A percentile compares a stretch with the other conserved stretches of the same genome.
phyloP scores from a whole-genome alignment of 2,888 invertebrate species.

The Caradrina kadenii region DNA sequence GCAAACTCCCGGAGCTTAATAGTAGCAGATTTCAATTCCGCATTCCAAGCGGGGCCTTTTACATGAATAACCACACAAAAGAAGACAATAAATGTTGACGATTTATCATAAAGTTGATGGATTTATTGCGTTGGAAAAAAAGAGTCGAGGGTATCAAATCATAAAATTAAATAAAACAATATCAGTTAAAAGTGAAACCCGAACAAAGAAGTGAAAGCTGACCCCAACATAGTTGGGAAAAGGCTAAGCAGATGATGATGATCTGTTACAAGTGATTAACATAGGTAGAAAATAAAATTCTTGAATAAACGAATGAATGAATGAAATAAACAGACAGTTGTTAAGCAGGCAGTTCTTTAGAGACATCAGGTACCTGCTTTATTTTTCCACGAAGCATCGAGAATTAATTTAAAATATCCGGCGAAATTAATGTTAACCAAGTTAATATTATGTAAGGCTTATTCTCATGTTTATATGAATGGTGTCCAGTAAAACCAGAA shows the following conservation, averaged over 20 bases:
- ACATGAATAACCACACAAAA: constrained; percentile 14
- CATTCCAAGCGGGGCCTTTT: constrained; percentile 24
- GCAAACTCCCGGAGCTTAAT: constrained; percentile 43
- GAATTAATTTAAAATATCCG: not conserved
- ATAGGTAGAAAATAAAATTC: constrained; percentile 25
- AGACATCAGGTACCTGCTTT: not conserved
- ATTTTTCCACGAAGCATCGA: constrained; percentile 16
- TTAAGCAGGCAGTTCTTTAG: constrained; percentile 11
- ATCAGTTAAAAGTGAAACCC: constrained; percentile 34
- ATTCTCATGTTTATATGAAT: constrained; percentile 12
- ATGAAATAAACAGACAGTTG: constrained; percentile 13
- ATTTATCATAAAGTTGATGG: constrained; percentile 24
- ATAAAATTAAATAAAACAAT: constrained; percentile 34
- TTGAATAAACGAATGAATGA: not conserved
- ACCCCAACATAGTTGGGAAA: too few species aligned
- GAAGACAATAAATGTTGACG: constrained; percentile 30
- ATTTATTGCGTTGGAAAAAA: constrained; percentile 47
- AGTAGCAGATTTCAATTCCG: constrained; percentile 44
- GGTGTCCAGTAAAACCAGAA: not conserved
- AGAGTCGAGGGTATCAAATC: constrained; percentile 30
- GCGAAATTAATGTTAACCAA: constrained; percentile 16
- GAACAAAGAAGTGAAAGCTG: too few species aligned
- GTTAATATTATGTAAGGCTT: constrained; percentile 24
- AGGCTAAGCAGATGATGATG: too few species aligned
- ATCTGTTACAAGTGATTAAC: constrained; percentile 23